Evolutionary conservation across 1,140 invertebrate genomes (phyloP).

Genomic region (Cyrtorhinus lividipennis): DNA sequence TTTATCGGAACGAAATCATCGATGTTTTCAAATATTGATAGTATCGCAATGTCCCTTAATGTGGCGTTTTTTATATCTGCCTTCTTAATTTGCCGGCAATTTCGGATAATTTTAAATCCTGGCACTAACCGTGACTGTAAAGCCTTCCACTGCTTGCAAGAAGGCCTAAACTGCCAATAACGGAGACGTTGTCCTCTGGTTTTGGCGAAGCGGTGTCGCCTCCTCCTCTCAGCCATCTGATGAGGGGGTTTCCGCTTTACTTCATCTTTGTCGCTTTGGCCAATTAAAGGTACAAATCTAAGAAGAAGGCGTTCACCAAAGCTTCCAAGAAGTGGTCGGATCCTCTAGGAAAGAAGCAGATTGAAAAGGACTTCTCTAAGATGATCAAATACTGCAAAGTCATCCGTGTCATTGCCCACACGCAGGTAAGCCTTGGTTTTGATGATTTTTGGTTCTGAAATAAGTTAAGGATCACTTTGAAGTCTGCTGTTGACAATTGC

Average conservation of each 20-base stretch:
- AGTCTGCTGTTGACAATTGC: constrained; percentile 28
- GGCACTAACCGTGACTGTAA: too few species aligned
- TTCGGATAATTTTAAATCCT: too few species aligned
- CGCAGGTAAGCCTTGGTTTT: constrained; percentile 57
- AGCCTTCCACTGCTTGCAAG: background rate
- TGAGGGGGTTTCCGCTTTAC: background rate
- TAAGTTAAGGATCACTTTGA: constrained; percentile 36
- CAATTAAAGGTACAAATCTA: constrained; percentile 84
- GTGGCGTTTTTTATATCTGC: too few species aligned
- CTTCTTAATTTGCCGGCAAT: too few species aligned
- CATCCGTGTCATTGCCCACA: constrained; percentile 92
- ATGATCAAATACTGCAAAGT: constrained; percentile 98
- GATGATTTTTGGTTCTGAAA: constrained; percentile 30
- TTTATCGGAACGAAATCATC: too few species aligned
- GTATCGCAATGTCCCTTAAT: too few species aligned
- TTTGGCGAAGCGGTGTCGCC: background rate
- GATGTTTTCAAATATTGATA: too few species aligned
- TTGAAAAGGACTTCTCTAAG: constrained; percentile 91
- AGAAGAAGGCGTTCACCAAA: constrained; percentile 99
- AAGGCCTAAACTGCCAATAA: background rate
- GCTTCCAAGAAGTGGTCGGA: constrained; percentile 97
- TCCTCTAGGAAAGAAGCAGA: constrained; percentile 87
- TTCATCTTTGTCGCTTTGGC: background rate
- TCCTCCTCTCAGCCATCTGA: background rate
- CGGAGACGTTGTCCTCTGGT: background rate